phyloP scores from a whole-genome alignment of 2,888 invertebrate species.

The Hipparchia sbordonii region DNA sequence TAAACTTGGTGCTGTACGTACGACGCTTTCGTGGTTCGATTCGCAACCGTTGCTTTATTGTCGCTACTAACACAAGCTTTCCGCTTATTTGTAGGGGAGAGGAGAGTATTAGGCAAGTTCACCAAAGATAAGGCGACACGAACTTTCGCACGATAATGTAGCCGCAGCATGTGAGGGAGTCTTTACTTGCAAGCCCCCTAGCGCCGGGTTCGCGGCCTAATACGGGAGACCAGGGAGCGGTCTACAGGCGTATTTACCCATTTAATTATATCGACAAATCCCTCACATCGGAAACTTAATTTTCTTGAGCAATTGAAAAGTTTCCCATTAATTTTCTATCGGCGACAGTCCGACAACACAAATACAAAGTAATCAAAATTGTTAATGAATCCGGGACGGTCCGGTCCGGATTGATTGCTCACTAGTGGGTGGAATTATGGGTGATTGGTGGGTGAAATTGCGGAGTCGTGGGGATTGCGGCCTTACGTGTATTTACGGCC shows the following conservation, averaged over 20 bases:
- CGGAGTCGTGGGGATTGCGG: constrained; percentile 14
- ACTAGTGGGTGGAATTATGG: constrained; percentile 12
- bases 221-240: too few species aligned
- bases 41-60: too few species aligned
- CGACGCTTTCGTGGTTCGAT: too few species aligned
- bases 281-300: constrained; percentile 63
- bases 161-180: too few species aligned
- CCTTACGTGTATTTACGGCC: constrained; percentile 29
- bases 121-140: too few species aligned
- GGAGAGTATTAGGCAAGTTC: too few species aligned
- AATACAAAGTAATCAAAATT: constrained; percentile 73
- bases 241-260: constrained; percentile 35
- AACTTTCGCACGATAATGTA: too few species aligned
- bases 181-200: too few species aligned
- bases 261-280: constrained; percentile 59
- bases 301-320: constrained; percentile 61
- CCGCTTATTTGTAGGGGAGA: too few species aligned
- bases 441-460: not conserved
- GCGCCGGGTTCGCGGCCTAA: too few species aligned
- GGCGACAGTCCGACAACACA: constrained; percentile 59
- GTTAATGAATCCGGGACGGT: constrained; percentile 56
- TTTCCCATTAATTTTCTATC: constrained; percentile 69
- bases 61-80: too few species aligned
- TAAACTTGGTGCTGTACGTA: too few species aligned
- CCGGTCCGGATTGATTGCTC: constrained; percentile 34